phyloP scores from a whole-genome alignment of 2,888 invertebrate species.

The Callimorpha dominula region DNA sequence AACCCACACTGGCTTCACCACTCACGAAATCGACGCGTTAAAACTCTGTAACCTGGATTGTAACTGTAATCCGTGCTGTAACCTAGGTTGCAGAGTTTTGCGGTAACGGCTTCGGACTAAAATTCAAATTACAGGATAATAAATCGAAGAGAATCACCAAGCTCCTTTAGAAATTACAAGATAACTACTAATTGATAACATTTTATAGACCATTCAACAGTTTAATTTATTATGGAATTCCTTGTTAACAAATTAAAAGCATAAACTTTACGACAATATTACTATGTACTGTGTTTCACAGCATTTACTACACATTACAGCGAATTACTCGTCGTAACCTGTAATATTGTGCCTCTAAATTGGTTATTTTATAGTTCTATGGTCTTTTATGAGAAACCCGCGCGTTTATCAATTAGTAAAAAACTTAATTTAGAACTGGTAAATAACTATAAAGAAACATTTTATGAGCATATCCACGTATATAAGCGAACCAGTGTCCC shows the following conservation, averaged over 20 bases:
- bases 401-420: slow-evolving; percentile 22
- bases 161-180: background rate
- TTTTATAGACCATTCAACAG: background rate
- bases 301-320: slow-evolving; percentile 19
- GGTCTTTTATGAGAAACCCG: slow-evolving; percentile 32
- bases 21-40: too few relatives aligned
- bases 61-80: too few relatives aligned
- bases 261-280: slow-evolving; percentile 11
- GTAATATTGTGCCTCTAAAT: slow-evolving; percentile 30
- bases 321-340: slow-evolving; percentile 14
- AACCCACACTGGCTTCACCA: too few relatives aligned
- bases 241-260: slow-evolving; percentile 5
- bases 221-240: slow-evolving; percentile 1
- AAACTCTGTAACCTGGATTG: too few relatives aligned
- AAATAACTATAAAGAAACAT: background rate
- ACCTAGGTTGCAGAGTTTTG: too few relatives aligned
- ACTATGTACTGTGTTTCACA: background rate
- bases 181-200: background rate
- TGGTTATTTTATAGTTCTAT: slow-evolving; percentile 43
- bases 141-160: too few relatives aligned
- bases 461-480: background rate
- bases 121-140: too few relatives aligned
- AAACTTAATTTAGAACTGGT: slow-evolving; percentile 9
- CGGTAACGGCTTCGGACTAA: too few relatives aligned
- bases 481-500: too few relatives aligned